Percentiles rank a stretch among this genome's conserved stretches.
phyloP scores from a whole-genome alignment of 2,888 invertebrate species.

The Chromoteleia sp. region DNA sequence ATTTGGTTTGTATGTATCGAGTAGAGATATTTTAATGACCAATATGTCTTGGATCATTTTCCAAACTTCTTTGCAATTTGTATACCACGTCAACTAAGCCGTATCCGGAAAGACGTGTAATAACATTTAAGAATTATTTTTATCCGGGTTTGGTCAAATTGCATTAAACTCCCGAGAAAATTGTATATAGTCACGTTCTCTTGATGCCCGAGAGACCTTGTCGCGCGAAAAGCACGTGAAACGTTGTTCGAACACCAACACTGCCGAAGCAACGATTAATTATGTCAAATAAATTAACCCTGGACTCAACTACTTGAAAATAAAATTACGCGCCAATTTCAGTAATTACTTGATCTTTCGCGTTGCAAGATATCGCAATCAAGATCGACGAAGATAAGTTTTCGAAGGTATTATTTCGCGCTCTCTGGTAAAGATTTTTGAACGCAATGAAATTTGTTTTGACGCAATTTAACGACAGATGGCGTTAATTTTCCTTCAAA shows the following conservation, averaged over 20 bases:
- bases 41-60: too few species aligned
- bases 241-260: conserved; percentile 61
- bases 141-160: too few species aligned
- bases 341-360: conserved; percentile 65
- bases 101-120: too few species aligned
- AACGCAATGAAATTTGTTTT: too few species aligned
- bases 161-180: conserved; percentile 26
- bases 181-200: conserved; percentile 47
- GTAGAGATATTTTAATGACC: too few species aligned
- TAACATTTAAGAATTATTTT: too few species aligned
- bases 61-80: too few species aligned
- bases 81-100: too few species aligned
- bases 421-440: too few species aligned
- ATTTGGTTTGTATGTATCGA: too few species aligned
- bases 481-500: too few species aligned
- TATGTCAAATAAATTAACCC: conserved; percentile 71
- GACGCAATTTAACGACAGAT: too few species aligned
- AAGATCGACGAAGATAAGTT: conserved; percentile 10
- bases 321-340: conserved; percentile 69
- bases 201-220: conserved; percentile 61
- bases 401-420: not conserved
- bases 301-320: conserved; percentile 70
- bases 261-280: conserved; percentile 67
- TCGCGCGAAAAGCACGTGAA: conserved; percentile 65
- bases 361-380: conserved; percentile 52